phyloP scores from a whole-genome alignment of 2,797 vertebrate genomes.

The Crenichthys baileyi region DNA sequence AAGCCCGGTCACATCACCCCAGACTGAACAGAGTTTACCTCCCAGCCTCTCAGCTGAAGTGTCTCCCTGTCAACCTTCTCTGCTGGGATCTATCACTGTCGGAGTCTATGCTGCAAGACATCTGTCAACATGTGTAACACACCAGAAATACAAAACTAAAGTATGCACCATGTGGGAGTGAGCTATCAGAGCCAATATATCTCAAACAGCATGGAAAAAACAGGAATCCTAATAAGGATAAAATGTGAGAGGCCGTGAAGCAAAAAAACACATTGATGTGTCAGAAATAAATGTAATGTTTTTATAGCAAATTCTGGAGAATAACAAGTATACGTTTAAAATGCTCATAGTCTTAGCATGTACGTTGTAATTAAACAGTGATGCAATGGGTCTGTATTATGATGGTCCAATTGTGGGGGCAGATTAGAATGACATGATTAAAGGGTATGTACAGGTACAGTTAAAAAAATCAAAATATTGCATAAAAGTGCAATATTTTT shows the following conservation, averaged over 20 bases:
- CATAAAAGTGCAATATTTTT: too few species aligned
- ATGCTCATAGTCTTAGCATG: background rate
- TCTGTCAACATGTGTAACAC: slow-evolving; percentile 77
- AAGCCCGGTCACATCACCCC: slow-evolving; percentile 58
- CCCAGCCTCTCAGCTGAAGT: slow-evolving; percentile 54
- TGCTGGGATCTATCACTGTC: slow-evolving; percentile 64
- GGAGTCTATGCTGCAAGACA: slow-evolving; percentile 70
- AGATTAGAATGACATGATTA: background rate
- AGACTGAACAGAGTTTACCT: slow-evolving; percentile 64
- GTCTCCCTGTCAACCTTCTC: slow-evolving; percentile 64
- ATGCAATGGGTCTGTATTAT: background rate
- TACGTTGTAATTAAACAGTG: background rate
- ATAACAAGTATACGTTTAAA: slow-evolving; percentile 19
- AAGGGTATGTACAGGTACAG: too few species aligned
- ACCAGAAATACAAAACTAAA: slow-evolving; percentile 68
- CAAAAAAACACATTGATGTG: background rate
- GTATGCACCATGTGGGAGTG: slow-evolving; percentile 57
- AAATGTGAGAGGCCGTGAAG: slow-evolving; percentile 3
- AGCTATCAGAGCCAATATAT: slow-evolving; percentile 65
- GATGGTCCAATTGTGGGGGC: background rate
- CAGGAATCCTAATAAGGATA: background rate
- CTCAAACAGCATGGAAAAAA: slow-evolving; percentile 52
- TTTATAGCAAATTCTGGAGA: background rate
- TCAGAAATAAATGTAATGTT: slow-evolving; percentile 5
- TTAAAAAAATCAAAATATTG: too few species aligned